Base-by-base conservation (phyloP, 2,113 vertebrate species). In the Mungos mungo region DNA sequence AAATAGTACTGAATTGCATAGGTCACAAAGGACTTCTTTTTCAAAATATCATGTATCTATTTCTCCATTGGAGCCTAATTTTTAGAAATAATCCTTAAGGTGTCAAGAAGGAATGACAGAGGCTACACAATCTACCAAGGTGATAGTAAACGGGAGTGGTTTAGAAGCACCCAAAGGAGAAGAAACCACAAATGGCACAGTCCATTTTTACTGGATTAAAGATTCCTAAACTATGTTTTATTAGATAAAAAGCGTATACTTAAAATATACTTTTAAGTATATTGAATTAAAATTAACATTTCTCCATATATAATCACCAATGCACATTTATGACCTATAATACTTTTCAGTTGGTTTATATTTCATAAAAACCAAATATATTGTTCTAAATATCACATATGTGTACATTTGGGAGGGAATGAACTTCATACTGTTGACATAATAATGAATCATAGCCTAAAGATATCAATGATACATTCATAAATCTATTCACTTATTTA, bases 41-140 rank as follows among this genome's bases (percentile, higher is more conserved):
- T 97, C 96, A 83, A 97, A 65, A 96, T 82, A 95, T 77, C 66
- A 96, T 94, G 86, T 94, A 88, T 87, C 38, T 97, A 82, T 88
- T 94, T 95, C 68, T 81, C 57, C 45, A 50, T 35, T 92, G 96
- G 52, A 97, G 11, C 45, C 38, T 95, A 94, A 97, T 98, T 97
- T 96, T 94, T 95, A 95, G 31, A 95, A 98, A 97, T 71, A 98
- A 93, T 84, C 47, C 86, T 95, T 98, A 29, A 96, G 33, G 25
- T 25, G 91, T 82, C 4, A 94, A 7, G 33, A 98, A 41, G 35
- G n/a, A 97, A 94, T n/a, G 93, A 90, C 68, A 89, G 90, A 97
- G n/a, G 76, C 1, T 71, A 60, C 1, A 14, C 2, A 86, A 69
- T 16, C 21, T 45, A 89, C 33, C 12, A 84, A 96, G 88, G 7